Evolutionary conservation across 2,888 invertebrate species (phyloP).

Genomic region (Quadroppia sp.): DNA sequence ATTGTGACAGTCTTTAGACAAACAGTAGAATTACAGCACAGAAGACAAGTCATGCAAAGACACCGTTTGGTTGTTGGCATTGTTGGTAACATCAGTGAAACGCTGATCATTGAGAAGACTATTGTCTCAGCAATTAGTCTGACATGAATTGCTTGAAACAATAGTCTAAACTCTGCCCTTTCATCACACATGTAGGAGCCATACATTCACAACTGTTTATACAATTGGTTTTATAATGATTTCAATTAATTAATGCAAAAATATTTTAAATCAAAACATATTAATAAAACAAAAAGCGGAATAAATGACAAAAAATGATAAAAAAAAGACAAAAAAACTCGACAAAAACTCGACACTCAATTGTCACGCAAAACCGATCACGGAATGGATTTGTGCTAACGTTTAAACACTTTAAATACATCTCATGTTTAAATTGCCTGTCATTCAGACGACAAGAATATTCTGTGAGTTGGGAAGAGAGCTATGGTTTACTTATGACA

Average conservation of each 20-base stretch:
- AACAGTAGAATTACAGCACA: not conserved
- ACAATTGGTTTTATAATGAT: too few species aligned
- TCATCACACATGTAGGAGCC: not conserved
- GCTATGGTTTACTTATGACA: too few species aligned
- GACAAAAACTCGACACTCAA: not conserved
- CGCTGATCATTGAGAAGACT: slow-evolving; percentile 28
- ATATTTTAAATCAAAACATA: not conserved
- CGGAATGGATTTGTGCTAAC: not conserved
- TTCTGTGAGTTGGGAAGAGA: too few species aligned
- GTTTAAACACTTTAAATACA: not conserved
- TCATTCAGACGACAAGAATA: not conserved
- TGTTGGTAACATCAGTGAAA: slow-evolving; percentile 21
- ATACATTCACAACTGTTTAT: not conserved
- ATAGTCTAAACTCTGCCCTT: slow-evolving; percentile 32
- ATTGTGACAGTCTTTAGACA: not conserved
- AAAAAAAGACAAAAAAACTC: not conserved
- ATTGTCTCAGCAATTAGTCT: not conserved
- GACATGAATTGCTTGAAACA: slow-evolving; percentile 1
- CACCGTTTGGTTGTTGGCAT: slow-evolving; percentile 26
- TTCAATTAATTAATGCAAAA: slow-evolving; percentile 6
- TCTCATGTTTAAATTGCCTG: not conserved
- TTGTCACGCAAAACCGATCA: not conserved
- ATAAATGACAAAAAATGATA: too few species aligned
- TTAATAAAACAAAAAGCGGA: too few species aligned
- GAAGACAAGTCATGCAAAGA: slow-evolving; percentile 28